Base-by-base conservation (phyloP, 2,113 vertebrate genomes). In the Tetrao urogallus region DNA sequence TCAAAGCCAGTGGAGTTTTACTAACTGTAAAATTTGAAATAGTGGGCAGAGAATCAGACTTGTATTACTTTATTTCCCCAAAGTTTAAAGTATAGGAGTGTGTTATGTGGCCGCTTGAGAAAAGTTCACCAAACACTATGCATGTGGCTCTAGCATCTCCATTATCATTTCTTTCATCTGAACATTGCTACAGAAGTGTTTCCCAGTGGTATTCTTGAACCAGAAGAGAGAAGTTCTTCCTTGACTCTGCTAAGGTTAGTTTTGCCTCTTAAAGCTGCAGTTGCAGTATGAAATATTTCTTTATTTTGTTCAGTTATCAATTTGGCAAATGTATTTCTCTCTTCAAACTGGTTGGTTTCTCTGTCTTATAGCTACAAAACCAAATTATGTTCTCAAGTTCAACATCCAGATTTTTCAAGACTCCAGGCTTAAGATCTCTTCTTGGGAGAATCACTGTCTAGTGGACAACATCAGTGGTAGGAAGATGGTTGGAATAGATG, bases 1-100 rank as follows among this genome's bases (percentile, higher is more conserved):
- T 80, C 82, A 94, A 91, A 92, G 85, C 91, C 88, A 82, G 42
- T 61, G 66, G 52, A 93, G 12, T 86, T 88, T 94, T 43, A 54
- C 69, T 65, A 82, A 57, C 11, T 48, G 32, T 72, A 82, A 94
- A 54, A 86, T 64, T 82, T 71, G 10, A 16, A 72, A 64, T 77
- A 77, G 15, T 7, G 15, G 27, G 21, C 48, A 57, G 82, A 47
- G 38, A 67, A 66, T 67, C 28, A 43, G 60, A 30, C 32, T 66
- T 86, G 6, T 27, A 10, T 93, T 48, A 36, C 20, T 52, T 0
- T 73, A 16, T 38, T 24, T 66, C 19, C 30, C 19, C 69, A 38
- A 19, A 58, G 69, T 42, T 28, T 14, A 43, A 70, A 87, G 69
- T 48, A 52, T 47, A 32, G 17, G 65, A 18, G 12, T 0, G 0